phyloP scores from a whole-genome alignment of 2,797 vertebrate species.

The Acrocephalus scirpaceus region DNA sequence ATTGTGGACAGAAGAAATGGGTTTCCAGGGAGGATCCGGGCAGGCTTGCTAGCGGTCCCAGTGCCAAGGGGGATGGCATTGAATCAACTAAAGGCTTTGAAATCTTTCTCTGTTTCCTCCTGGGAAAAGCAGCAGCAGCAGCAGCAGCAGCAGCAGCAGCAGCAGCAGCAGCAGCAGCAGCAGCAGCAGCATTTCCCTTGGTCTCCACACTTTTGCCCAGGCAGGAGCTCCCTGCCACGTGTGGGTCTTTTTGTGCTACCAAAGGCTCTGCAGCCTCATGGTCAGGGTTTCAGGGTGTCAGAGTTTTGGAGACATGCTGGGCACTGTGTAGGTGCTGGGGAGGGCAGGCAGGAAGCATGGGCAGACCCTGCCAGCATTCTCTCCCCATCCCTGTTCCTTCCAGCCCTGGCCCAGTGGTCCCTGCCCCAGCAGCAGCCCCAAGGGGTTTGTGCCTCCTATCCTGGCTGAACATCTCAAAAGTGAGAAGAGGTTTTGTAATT shows the following conservation, averaged over 20 bases:
- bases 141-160: rapidly evolving
- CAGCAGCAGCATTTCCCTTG: rapidly evolving
- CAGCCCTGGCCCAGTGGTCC: too few species aligned
- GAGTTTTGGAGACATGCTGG: rapidly evolving
- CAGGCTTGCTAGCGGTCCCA: background rate
- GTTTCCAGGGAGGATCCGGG: background rate
- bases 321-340: rapidly evolving
- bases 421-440: background rate
- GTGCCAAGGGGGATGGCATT: rapidly evolving
- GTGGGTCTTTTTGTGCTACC: rapidly evolving
- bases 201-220: background rate
- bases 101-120: background rate
- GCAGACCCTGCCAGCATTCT: background rate
- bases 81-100: background rate
- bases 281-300: rapidly evolving
- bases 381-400: background rate
- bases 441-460: background rate
- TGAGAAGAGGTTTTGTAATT: background rate
- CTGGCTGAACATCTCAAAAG: background rate
- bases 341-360: background rate
- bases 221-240: rapidly evolving
- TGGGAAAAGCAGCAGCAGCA: background rate
- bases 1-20: background rate
- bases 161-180: too few species aligned
- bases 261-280: background rate